These are phyloP conservation scores for Drosophila insularis DNA, from an alignment of 1,140 invertebrate species.

Conservation along the genomic window DNA sequence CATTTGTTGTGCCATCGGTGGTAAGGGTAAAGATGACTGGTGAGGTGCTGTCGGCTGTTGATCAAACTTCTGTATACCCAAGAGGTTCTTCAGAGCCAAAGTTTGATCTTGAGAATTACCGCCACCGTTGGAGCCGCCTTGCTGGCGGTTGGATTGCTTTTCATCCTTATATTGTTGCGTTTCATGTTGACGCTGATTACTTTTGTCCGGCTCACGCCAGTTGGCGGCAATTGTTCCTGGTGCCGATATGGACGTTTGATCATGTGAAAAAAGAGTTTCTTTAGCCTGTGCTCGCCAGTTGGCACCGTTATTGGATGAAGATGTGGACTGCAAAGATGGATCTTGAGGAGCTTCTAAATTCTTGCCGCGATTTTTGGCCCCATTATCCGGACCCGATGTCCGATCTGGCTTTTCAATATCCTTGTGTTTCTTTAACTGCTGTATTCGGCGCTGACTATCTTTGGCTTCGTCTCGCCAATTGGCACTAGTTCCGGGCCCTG, in stretches of 20 bases:
- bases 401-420: background rate
- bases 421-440: background rate
- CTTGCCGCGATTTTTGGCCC: no score
- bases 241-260: no score
- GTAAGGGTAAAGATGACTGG: background rate
- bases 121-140: background rate
- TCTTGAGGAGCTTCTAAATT: no score
- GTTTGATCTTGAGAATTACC: background rate
- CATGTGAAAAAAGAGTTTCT: no score
- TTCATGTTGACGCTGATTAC: background rate
- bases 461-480: constrained; percentile 23
- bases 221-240: background rate
- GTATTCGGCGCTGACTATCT: background rate
- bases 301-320: no score
- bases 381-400: background rate
- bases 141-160: constrained; percentile 6
- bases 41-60: background rate
- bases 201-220: constrained; percentile 8
- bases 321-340: no score
- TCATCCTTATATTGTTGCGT: background rate
- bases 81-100: background rate
- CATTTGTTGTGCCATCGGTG: constrained; percentile 27
- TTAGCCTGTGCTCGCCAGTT: no score
- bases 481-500: background rate
- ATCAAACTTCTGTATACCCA: constrained; percentile 43